These are phyloP conservation scores for Caenorhabditis zanzibari DNA, from an alignment of 2,888 invertebrate genomes.

Conservation along the genomic window DNA sequence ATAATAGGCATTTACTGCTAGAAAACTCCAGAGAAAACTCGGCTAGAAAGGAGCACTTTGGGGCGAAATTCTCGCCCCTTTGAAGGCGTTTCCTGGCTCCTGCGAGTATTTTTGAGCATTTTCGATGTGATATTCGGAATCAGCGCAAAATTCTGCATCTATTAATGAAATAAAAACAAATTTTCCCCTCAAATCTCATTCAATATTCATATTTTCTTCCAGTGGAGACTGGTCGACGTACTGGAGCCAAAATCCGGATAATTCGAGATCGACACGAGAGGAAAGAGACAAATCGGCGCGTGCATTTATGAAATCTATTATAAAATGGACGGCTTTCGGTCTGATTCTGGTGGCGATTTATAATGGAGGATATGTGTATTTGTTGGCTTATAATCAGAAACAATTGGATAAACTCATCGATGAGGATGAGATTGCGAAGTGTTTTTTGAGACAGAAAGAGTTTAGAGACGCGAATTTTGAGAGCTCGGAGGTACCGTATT, in stretches of 20 bases:
- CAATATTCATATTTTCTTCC: neutral
- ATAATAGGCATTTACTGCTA: too few relatives aligned
- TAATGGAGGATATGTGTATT: slow-evolving; percentile 77
- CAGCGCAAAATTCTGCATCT: too few relatives aligned
- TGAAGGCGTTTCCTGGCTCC: too few relatives aligned
- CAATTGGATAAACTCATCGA: slow-evolving; percentile 74
- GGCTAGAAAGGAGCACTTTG: too few relatives aligned
- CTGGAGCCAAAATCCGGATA: slow-evolving; percentile 56
- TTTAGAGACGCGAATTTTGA: slow-evolving; percentile 68
- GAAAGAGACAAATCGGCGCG: slow-evolving; percentile 55
- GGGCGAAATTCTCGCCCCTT: too few relatives aligned
- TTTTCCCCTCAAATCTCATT: neutral
- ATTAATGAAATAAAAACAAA: too few relatives aligned
- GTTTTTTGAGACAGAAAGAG: slow-evolving; percentile 79
- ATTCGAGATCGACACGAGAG: slow-evolving; percentile 38
- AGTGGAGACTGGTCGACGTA: slow-evolving; percentile 62
- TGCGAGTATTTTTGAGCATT: too few relatives aligned
- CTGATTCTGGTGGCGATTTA: slow-evolving; percentile 72
- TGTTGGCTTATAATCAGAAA: slow-evolving; percentile 69
- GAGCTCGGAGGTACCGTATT: slow-evolving; percentile 69
- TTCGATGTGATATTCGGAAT: too few relatives aligned
- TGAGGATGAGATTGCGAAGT: slow-evolving; percentile 80
- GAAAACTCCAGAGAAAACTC: too few relatives aligned
- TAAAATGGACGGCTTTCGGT: slow-evolving; percentile 74
- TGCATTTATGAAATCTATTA: slow-evolving; percentile 71